These are phyloP conservation scores for Platichthys stellatus DNA, from an alignment of 2,113 vertebrate genomes.

Conservation along the genomic window DNA sequence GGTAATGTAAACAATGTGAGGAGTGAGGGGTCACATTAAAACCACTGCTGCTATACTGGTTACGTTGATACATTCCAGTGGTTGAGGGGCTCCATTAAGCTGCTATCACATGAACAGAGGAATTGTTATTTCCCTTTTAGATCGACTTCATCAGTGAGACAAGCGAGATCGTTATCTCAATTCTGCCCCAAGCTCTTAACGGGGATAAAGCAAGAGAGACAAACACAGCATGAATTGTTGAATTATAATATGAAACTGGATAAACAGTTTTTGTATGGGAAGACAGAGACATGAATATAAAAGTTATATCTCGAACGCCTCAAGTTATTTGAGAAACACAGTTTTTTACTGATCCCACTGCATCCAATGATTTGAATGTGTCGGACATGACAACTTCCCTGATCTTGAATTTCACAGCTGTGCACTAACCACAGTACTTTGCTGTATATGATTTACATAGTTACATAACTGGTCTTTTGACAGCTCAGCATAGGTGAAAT, in stretches of 20 bases:
- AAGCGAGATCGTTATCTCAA: background rate
- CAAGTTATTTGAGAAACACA: background rate
- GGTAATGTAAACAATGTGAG: background rate
- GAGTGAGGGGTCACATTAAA: background rate
- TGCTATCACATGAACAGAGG: background rate
- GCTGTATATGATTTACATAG: background rate
- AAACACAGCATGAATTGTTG: background rate
- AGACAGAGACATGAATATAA: background rate
- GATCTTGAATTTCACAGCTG: background rate
- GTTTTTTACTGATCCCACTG: background rate
- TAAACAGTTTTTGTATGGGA: background rate
- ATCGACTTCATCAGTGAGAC: background rate
- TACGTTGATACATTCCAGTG: background rate
- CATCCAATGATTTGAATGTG: background rate
- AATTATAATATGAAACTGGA: background rate
- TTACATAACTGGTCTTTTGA: background rate
- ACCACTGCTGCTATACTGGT: background rate
- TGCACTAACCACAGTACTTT: background rate
- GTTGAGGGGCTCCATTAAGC: background rate
- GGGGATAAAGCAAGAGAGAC: background rate
- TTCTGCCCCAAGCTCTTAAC: background rate
- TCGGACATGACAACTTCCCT: background rate
- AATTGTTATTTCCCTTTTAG: background rate
- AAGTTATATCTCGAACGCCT: background rate
- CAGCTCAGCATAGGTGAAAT: background rate